Base-by-base conservation (phyloP, 1,140 invertebrate species). In the Papilio glaucus region DNA sequence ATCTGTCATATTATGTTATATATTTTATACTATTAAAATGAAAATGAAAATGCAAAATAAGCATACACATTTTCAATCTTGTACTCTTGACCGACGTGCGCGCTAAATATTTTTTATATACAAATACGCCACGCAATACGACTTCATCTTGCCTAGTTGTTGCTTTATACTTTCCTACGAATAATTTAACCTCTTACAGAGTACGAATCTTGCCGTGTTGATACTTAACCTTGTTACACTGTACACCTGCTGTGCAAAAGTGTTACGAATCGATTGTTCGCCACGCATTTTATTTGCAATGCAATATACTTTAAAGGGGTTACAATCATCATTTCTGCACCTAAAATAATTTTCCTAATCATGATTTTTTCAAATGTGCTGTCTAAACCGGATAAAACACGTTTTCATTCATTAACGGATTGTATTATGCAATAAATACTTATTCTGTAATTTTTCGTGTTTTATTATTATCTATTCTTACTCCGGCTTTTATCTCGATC, bases 61-160 rank as follows among this genome's bases (percentile, higher is more conserved):
- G 29, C 29, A 10, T 65, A 13, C 10, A 39, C 21, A 39, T 41
- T 18, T 6, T 68, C 7, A 24, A 42, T 68, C 26, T 68, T 68
- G 65, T 68, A n/a, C 1, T 68, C 65, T 53, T 33, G 67, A 69
- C 67, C n/a, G 42, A 69, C 42, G 67, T 69, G 42, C 13, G 26
- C 0, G 24, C n/a, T 29, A 41, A 68, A 42, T 49, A 15, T 12
- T 33, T n/a, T 69, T 33, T 53, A 18, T 68, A 18, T 24, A 37
- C 9, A 24, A 33, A 49, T 53, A 69, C 67, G 41, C n/a, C 67
- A 49, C 67, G 67, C 67, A 69, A 69, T 49, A 69, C 67, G 67
- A 69, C 29, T 62, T 6, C 26, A n/a, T 67, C 18, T 45, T 18
- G 45, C 45, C 45, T 7, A 42, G 15, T 67, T 67, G 15, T 67